A percentile compares a stretch with the other conserved stretches of the same genome.
Evolutionary conservation across 2,797 vertebrate genomes (phyloP).

Genomic region (Lepus townsendii): DNA sequence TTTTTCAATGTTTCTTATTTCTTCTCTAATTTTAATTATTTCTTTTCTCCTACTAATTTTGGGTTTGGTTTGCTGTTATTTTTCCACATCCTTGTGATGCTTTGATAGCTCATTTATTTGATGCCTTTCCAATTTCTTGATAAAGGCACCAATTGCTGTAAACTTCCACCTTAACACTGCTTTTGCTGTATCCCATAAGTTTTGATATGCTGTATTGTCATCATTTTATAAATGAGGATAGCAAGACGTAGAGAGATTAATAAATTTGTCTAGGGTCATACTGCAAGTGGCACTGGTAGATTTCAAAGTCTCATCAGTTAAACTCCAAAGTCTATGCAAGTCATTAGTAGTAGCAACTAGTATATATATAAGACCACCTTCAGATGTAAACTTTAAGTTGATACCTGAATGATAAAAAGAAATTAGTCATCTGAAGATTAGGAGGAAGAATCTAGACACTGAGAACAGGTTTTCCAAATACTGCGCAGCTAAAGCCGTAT

Average conservation of each 20-base stretch:
- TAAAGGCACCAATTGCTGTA: too few relatives aligned
- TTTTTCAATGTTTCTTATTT: too few relatives aligned
- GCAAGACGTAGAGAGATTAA: neutral
- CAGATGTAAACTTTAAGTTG: neutral
- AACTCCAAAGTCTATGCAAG: neutral
- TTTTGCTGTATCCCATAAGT: too few relatives aligned
- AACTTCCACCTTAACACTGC: too few relatives aligned
- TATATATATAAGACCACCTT: neutral
- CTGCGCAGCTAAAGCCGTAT: neutral
- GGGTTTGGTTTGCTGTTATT: too few relatives aligned
- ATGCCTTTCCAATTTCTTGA: too few relatives aligned
- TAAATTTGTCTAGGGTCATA: neutral
- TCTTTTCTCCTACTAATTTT: too few relatives aligned
- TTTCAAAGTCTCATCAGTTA: neutral
- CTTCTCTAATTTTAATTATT: too few relatives aligned
- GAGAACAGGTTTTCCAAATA: neutral
- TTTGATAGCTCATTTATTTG: too few relatives aligned
- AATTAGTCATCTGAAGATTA: neutral
- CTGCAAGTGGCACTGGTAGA: neutral
- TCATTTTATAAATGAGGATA: slow-evolving; percentile 30
- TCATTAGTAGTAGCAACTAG: neutral
- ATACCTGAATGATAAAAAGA: neutral
- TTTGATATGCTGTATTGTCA: too few relatives aligned
- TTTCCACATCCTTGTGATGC: too few relatives aligned
- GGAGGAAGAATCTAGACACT: neutral